Conservation (phyloP, 2,797 vertebrate genomes). For the Myripristis murdjan region DNA sequence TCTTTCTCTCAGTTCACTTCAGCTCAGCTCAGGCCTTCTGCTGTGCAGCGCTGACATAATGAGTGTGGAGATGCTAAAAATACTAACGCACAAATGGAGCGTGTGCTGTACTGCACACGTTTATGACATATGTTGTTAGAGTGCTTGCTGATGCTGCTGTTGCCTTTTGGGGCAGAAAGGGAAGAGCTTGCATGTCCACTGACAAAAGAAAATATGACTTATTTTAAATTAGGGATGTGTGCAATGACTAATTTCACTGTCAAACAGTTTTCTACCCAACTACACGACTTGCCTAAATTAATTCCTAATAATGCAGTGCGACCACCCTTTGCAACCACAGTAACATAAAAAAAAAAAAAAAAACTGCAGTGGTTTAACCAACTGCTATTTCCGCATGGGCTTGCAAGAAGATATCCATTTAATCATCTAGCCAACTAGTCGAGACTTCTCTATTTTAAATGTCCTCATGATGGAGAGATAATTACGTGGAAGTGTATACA, state of each 20-base stretch:
- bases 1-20: constrained; percentile 44
- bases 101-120: constrained; percentile 58
- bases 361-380: no score
- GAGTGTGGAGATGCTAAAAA: constrained; percentile 80
- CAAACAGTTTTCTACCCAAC: no score
- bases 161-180: constrained; percentile 13
- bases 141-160: constrained; percentile 39
- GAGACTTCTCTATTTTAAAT: no score
- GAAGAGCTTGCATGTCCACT: not conserved
- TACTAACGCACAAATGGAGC: constrained; percentile 77
- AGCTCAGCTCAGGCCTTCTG: constrained; percentile 51
- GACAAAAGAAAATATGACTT: not conserved
- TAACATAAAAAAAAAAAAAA: no score
- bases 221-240: not conserved
- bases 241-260: no score
- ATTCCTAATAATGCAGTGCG: no score
- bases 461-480: constrained; percentile 19
- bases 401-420: no score
- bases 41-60: constrained; percentile 72
- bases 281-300: no score
- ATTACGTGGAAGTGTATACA: not conserved
- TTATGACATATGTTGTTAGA: constrained; percentile 54
- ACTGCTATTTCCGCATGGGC: no score
- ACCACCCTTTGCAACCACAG: no score
- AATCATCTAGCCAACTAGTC: no score